phyloP scores from a whole-genome alignment of 1,140 invertebrate species.

The Gryllus bimaculatus region DNA sequence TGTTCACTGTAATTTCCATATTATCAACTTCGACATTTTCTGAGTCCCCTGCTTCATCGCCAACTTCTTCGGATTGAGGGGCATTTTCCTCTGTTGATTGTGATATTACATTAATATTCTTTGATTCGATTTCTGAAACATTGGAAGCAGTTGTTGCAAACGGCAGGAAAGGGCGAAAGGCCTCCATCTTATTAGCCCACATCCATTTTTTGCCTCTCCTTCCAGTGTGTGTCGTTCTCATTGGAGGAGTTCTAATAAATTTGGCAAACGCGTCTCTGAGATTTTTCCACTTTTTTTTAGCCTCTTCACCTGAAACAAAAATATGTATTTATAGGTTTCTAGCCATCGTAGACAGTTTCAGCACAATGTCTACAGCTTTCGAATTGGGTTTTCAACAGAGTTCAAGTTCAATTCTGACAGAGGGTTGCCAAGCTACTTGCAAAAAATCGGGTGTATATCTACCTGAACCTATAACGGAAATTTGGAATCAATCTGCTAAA shows the following conservation, averaged over 20 bases:
- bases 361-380: not conserved
- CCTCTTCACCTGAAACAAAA: not conserved
- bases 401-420: not conserved
- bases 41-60: not conserved
- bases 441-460: too few relatives aligned
- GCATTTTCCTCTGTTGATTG: too few relatives aligned
- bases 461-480: too few relatives aligned
- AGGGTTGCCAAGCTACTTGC: too few relatives aligned
- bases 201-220: not conserved
- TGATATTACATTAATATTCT: not conserved
- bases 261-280: not conserved
- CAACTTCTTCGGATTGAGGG: not conserved
- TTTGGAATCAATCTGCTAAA: too few relatives aligned
- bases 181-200: not conserved
- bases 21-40: not conserved
- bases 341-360: not conserved
- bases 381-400: not conserved
- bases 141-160: not conserved
- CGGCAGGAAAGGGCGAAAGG: not conserved
- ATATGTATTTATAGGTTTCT: not conserved
- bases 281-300: slow-evolving; percentile 6
- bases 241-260: not conserved
- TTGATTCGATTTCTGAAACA: not conserved
- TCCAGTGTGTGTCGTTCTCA: not conserved
- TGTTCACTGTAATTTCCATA: not conserved